Evolutionary conservation across 2,888 invertebrate species (phyloP).

Genomic region (Oxytorus armatus): DNA sequence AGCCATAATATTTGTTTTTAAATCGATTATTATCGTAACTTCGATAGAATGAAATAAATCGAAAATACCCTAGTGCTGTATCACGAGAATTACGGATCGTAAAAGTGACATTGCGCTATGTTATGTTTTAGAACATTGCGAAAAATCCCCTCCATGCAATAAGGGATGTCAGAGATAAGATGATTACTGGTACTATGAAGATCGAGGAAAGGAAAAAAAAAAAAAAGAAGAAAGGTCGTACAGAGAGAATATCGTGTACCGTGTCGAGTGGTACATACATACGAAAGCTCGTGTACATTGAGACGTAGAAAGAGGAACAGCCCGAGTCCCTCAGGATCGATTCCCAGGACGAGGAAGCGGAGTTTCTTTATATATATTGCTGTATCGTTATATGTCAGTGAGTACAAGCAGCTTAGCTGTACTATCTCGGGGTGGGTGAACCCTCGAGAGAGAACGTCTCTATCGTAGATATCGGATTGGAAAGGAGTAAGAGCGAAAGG

Average conservation of each 20-base stretch:
- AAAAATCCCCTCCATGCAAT: background rate
- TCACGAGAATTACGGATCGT: no score
- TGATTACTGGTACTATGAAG: background rate
- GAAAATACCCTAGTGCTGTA: no score
- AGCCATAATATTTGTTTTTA: no score
- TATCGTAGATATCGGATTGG: conserved; percentile 52
- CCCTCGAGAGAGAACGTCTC: conserved; percentile 36
- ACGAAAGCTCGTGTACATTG: conserved; percentile 3
- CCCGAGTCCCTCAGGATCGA: conserved; percentile 47
- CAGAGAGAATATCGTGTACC: background rate
- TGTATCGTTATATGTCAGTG: conserved; percentile 59
- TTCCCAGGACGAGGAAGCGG: conserved; percentile 53
- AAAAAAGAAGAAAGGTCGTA: background rate
- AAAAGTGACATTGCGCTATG: no score
- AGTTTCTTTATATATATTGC: conserved; percentile 23
- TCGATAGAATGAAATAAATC: no score
- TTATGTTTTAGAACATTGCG: background rate
- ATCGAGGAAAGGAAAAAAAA: background rate
- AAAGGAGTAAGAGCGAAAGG: conserved; percentile 34
- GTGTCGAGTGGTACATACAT: conserved; percentile 5
- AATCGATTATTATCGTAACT: no score
- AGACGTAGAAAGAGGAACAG: conserved; percentile 25
- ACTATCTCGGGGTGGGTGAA: conserved; percentile 18
- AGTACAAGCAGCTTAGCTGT: conserved; percentile 64
- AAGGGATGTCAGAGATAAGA: conserved; percentile 29